Base-by-base conservation (phyloP, 2,888 invertebrate genomes). In the Ametastegia equiseti region DNA sequence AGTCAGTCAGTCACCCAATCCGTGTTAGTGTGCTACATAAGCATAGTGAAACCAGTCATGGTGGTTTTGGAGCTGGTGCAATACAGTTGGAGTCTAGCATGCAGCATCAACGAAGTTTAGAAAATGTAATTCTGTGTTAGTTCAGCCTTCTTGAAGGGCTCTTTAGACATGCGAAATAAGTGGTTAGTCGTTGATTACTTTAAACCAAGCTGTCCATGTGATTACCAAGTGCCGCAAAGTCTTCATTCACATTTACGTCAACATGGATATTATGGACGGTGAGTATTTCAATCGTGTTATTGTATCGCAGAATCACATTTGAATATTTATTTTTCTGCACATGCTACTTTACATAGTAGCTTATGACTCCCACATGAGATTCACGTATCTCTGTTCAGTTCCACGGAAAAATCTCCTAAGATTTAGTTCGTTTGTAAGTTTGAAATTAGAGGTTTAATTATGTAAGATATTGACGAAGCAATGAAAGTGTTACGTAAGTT, bases 251-350 rank as follows among this genome's bases (percentile, higher is more conserved):
- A 13, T 36, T 75, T 33, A 47, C 33, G 9, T 78, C 80, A 80
- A 15, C 77, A 88, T 87, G 88, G 88, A 88, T 84, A 86, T 88
- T 79, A 88, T 87, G 88, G 87, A 88, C 82, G 88, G 88, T 88
- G 82, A 83, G 86, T 67, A 33, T 63, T 63, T 63, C 7, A 54
- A 63, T 63, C 19, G n/a, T 39, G 6, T 67, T 67, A 19, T 27
- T 36, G 2, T 19, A n/a, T 1, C 65, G 11, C 19, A 36, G 23
- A 45, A 71, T 71, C 30, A 9, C 23, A 30, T 13, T 30, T 19
- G 45, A 47, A 71, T 71, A 67, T 39, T 67, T 67, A 67, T 67
- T 19, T 7, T 11, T 11, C 36, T 11, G 27, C n/a, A 27, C 60
- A 15, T 30, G 23, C 60, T 30, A 30, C 60, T 71, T 71, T 47